These are phyloP conservation scores for Xiphydria camelus DNA, from an alignment of 2,888 invertebrate species.

Conservation along the genomic window DNA sequence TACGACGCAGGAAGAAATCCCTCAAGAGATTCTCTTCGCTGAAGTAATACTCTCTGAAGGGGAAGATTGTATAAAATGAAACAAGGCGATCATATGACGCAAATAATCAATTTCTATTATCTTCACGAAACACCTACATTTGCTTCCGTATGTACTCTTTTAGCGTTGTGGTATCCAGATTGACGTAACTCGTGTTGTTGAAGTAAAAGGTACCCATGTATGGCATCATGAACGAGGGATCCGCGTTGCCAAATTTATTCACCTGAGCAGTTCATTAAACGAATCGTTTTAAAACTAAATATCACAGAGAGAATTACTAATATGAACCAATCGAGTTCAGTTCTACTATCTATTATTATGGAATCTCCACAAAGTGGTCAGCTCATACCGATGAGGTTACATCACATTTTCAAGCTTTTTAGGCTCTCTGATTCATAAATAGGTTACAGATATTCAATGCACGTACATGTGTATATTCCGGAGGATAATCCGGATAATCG, in stretches of 20 bases:
- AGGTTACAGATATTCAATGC: too few relatives aligned
- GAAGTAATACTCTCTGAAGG: conserved; percentile 96
- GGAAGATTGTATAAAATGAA: conserved; percentile 19
- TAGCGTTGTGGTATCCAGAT: conserved; percentile 67
- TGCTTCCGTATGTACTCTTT: conserved; percentile 88
- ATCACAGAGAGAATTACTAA: too few relatives aligned
- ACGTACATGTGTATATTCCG: conserved; percentile 58
- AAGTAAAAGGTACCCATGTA: conserved; percentile 68
- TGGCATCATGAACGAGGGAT: conserved; percentile 58
- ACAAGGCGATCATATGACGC: not conserved
- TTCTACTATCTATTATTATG: conserved; percentile 16
- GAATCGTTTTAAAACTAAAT: conserved; percentile 27
- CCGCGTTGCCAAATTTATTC: conserved; percentile 46
- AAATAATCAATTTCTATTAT: not conserved
- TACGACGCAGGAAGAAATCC: conserved; percentile 94
- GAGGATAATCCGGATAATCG: conserved; percentile 60
- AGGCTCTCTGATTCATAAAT: too few relatives aligned
- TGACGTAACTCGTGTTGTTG: conserved; percentile 63
- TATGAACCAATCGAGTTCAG: too few relatives aligned
- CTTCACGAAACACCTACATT: conserved; percentile 69
- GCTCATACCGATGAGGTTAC: too few relatives aligned
- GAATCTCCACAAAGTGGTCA: conserved; percentile 11
- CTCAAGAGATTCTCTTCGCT: conserved; percentile 92
- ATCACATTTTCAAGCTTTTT: too few relatives aligned
- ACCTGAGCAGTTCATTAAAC: too few relatives aligned